A percentile compares a stretch with the other conserved stretches of the same genome.
These are phyloP conservation scores for Plagodis dolabraria DNA, from an alignment of 2,888 invertebrate species.

Conservation along the genomic window DNA sequence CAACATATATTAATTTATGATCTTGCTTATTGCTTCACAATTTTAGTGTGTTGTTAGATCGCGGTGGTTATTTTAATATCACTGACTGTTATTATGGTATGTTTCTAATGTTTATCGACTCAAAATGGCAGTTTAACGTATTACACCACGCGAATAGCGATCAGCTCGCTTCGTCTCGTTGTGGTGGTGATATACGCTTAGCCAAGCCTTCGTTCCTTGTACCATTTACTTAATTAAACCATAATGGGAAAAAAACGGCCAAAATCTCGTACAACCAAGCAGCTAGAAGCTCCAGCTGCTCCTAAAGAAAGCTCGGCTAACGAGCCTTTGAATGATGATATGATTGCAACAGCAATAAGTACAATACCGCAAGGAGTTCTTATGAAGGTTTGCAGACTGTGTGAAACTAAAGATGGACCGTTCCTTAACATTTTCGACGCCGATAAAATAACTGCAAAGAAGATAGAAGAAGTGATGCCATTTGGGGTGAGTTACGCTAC, in stretches of 20 bases:
- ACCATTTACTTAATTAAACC: slow-evolving; percentile 17
- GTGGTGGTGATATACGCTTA: too few relatives aligned
- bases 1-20: too few relatives aligned
- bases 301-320: slow-evolving; percentile 24
- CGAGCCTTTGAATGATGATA: slow-evolving; percentile 43
- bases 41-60: too few relatives aligned
- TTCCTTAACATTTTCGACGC: slow-evolving; percentile 78
- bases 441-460: slow-evolving; percentile 71
- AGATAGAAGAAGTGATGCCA: slow-evolving; percentile 75
- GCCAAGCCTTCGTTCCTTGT: too few relatives aligned
- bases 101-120: too few relatives aligned
- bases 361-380: slow-evolving; percentile 52
- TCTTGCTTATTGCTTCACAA: too few relatives aligned
- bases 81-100: too few relatives aligned
- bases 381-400: slow-evolving; percentile 74
- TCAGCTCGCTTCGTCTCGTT: too few relatives aligned
- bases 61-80: too few relatives aligned
- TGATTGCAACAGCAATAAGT: slow-evolving; percentile 52
- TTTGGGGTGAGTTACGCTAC: slow-evolving; percentile 65
- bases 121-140: too few relatives aligned
- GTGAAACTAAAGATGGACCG: slow-evolving; percentile 78
- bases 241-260: slow-evolving; percentile 67
- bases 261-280: slow-evolving; percentile 51
- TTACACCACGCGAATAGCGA: too few relatives aligned
- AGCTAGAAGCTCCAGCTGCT: slow-evolving; percentile 19